phyloP scores from a whole-genome alignment of 2,797 vertebrate genomes.

The Enteromius fasciolatus region DNA sequence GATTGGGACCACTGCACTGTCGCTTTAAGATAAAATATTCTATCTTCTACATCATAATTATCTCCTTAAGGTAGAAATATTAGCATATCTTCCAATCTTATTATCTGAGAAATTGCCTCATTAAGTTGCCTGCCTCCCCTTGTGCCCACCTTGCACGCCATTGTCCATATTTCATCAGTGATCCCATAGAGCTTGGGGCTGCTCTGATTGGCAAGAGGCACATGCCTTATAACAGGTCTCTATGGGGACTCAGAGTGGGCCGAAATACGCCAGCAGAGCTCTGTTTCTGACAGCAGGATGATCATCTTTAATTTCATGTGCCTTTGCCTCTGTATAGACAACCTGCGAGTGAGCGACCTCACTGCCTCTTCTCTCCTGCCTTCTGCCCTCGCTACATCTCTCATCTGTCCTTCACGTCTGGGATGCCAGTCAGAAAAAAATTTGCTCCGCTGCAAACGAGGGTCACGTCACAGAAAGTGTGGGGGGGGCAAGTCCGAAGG shows the following conservation, averaged over 20 bases:
- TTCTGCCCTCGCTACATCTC: slow-evolving; percentile 42
- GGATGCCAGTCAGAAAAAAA: slow-evolving; percentile 56
- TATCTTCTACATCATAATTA: slow-evolving; percentile 87
- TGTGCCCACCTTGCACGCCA: slow-evolving; percentile 81
- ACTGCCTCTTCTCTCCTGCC: slow-evolving; percentile 30
- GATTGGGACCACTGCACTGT: slow-evolving; percentile 75
- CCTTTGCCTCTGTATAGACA: slow-evolving; percentile 55
- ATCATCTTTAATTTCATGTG: slow-evolving; percentile 69
- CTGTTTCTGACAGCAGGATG: slow-evolving; percentile 61
- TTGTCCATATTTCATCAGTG: slow-evolving; percentile 83
- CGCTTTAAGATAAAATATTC: slow-evolving; percentile 86
- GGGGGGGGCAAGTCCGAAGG: slow-evolving; percentile 41
- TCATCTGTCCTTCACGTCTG: slow-evolving; percentile 61
- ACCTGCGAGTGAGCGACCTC: slow-evolving; percentile 45
- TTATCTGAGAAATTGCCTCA: slow-evolving; percentile 88
- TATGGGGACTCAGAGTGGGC: slow-evolving; percentile 58
- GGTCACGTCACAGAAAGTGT: slow-evolving; percentile 31
- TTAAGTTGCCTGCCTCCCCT: slow-evolving; percentile 83
- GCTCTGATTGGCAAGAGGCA: slow-evolving; percentile 65
- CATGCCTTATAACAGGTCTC: slow-evolving; percentile 62
- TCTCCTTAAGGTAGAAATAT: slow-evolving; percentile 90
- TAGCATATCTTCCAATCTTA: slow-evolving; percentile 89
- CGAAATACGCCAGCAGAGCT: slow-evolving; percentile 55
- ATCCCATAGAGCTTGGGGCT: slow-evolving; percentile 69
- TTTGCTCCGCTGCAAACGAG: slow-evolving; percentile 57